Percentiles rank a stretch among this genome's conserved stretches.
Evolutionary conservation across 2,113 vertebrate species (phyloP).

Genomic region (Lepus europaeus): DNA sequence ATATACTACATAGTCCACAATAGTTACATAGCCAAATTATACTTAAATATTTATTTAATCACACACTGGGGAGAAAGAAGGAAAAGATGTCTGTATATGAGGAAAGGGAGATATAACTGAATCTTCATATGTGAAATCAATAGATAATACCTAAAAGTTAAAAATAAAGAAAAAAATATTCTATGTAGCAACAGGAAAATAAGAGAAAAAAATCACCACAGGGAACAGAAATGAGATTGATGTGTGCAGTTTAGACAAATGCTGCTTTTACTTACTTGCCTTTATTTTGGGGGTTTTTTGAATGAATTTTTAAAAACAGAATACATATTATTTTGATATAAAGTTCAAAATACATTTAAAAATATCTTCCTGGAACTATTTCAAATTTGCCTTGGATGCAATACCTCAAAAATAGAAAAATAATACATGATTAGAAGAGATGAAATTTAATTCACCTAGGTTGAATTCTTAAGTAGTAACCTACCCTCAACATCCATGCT

Average conservation of each 20-base stretch:
- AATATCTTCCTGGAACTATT: slow-evolving; percentile 43
- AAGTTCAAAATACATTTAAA: slow-evolving; percentile 20
- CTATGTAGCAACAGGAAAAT: slow-evolving; percentile 29
- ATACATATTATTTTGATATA: slow-evolving; percentile 22
- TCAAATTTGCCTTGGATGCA: slow-evolving; percentile 3
- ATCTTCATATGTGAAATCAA: slow-evolving; percentile 29
- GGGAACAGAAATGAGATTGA: background rate
- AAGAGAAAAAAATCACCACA: slow-evolving; percentile 25
- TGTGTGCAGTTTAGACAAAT: background rate
- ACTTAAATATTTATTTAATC: slow-evolving; percentile 32
- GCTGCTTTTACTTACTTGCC: background rate
- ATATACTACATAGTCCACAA: background rate
- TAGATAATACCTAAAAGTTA: slow-evolving; percentile 20
- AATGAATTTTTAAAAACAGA: background rate
- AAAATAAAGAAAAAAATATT: slow-evolving; percentile 19
- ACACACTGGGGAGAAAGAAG: background rate
- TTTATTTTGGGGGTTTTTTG: background rate
- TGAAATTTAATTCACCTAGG: background rate
- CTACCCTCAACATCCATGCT: background rate
- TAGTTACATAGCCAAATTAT: background rate
- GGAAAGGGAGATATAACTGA: background rate
- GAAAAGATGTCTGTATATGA: background rate
- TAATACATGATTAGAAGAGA: slow-evolving; percentile 28
- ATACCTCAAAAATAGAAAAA: background rate
- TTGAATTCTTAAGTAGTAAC: slow-evolving; percentile 2